Evolutionary conservation across 1,140 invertebrate species (phyloP).

Genomic region (Lethrus apterus): DNA sequence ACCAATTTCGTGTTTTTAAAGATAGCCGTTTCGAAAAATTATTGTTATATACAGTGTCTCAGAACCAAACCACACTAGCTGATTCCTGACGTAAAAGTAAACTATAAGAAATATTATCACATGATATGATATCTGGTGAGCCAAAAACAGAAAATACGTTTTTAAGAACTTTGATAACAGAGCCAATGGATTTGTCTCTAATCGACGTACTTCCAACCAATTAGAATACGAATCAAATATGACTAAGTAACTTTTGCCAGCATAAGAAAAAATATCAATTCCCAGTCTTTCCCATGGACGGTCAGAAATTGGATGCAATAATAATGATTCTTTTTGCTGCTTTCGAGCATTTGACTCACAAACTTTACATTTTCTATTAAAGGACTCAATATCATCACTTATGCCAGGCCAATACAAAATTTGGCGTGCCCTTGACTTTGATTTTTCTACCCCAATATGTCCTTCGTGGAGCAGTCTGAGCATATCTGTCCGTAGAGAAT

Average conservation of each 20-base stretch:
- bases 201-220: constrained; percentile 33
- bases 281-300: constrained; percentile 32
- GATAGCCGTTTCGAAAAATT: too few species aligned
- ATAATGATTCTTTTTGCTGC: too few species aligned
- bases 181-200: too few species aligned
- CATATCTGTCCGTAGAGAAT: constrained; percentile 5
- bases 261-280: constrained; percentile 31
- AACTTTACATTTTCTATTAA: too few species aligned
- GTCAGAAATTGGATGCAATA: too few species aligned
- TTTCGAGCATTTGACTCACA: too few species aligned
- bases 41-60: too few species aligned
- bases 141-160: background rate
- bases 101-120: too few species aligned
- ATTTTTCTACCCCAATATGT: constrained; percentile 22
- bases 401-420: constrained; percentile 39
- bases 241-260: constrained; percentile 12
- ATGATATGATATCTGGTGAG: background rate
- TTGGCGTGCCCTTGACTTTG: constrained; percentile 19
- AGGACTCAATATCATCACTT: constrained; percentile 38
- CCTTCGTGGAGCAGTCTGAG: constrained; percentile 18
- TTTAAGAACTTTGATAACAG: background rate
- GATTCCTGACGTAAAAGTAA: too few species aligned
- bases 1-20: too few species aligned
- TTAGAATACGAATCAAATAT: constrained; percentile 24
- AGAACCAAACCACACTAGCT: too few species aligned